Evolutionary conservation across 2,888 invertebrate genomes (phyloP).

Genomic region (Pachydiplax longipennis): DNA sequence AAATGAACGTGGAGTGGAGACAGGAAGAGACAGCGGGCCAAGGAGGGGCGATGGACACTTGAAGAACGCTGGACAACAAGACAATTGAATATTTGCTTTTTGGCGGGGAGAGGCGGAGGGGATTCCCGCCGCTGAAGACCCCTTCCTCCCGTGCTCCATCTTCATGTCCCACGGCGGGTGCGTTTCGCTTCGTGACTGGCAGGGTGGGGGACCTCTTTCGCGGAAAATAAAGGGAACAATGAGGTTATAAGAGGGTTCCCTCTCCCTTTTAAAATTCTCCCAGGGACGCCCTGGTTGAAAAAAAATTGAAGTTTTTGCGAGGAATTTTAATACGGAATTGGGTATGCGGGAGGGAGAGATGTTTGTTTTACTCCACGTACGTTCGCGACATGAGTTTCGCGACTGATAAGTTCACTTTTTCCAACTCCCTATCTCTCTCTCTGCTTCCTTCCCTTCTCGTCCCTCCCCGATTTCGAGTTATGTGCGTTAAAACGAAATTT

Average conservation of each 20-base stretch:
- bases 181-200: not conserved
- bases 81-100: conserved; percentile 24
- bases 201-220: not conserved
- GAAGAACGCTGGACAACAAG: not conserved
- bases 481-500: not conserved
- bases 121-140: not conserved
- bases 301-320: not conserved
- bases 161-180: not conserved
- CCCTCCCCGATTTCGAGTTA: not conserved
- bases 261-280: not conserved
- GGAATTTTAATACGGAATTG: not conserved
- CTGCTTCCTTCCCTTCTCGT: not conserved
- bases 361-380: too few relatives aligned
- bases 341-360: not conserved
- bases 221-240: not conserved
- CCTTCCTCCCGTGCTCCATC: not conserved
- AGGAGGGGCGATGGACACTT: not conserved
- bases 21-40: not conserved
- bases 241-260: not conserved
- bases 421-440: not conserved
- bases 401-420: not conserved
- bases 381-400: not conserved
- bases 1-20: not conserved
- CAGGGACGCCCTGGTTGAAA: not conserved
- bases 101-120: not conserved